Percentiles rank a stretch among this genome's conserved stretches.
These are phyloP conservation scores for Xerus inauris DNA, from an alignment of 2,113 vertebrate genomes.

Conservation along the genomic window DNA sequence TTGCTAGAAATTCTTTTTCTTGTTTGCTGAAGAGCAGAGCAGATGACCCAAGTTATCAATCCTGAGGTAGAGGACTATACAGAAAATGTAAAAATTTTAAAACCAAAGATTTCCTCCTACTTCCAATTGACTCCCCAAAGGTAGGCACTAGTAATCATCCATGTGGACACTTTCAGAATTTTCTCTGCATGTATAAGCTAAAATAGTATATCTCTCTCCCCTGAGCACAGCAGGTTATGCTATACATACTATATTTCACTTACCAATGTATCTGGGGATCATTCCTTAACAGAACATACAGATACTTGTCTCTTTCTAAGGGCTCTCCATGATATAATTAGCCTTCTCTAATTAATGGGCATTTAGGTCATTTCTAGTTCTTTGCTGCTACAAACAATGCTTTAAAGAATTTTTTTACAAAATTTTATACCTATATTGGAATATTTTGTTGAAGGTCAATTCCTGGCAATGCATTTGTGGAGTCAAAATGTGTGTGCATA, in stretches of 20 bases:
- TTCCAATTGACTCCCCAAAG: neutral
- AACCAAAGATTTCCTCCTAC: conserved; percentile 17
- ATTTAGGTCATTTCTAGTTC: neutral
- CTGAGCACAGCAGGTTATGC: neutral
- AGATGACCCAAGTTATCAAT: neutral
- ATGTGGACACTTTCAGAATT: neutral
- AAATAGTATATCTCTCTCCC: neutral
- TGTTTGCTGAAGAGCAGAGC: neutral
- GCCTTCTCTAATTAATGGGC: neutral
- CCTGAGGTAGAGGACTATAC: neutral
- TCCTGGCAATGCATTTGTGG: neutral
- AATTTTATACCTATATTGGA: neutral
- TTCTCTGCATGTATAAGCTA: neutral
- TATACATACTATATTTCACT: neutral
- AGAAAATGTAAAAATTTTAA: neutral
- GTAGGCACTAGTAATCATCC: neutral
- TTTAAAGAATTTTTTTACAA: neutral
- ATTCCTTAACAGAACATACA: neutral
- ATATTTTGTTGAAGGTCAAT: conserved; percentile 27
- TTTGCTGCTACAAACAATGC: neutral
- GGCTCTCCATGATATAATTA: neutral
- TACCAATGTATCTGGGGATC: neutral
- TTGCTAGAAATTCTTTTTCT: neutral
- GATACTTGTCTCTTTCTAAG: conserved; percentile 16
- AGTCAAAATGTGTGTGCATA: neutral